Percentiles rank a stretch among this genome's conserved stretches.
These are phyloP conservation scores for Varanus komodoensis DNA, from an alignment of 2,113 vertebrate species.

Conservation along the genomic window DNA sequence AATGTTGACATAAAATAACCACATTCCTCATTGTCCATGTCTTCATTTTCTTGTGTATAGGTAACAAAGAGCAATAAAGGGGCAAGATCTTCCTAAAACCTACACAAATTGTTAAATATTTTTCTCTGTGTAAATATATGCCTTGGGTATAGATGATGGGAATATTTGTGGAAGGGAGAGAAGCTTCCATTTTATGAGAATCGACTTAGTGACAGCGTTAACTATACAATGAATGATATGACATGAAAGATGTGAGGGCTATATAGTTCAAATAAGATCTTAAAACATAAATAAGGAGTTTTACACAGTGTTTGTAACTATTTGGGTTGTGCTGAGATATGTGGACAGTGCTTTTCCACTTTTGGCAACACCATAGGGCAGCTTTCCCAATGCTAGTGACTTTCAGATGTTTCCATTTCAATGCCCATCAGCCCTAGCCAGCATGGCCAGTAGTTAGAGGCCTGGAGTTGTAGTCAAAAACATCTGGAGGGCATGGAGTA, in stretches of 20 bases:
- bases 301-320: fast-evolving
- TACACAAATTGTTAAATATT: neutral
- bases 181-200: neutral
- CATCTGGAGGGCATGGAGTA: too few relatives aligned
- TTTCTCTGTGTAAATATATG: neutral
- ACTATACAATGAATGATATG: neutral
- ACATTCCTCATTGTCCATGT: neutral
- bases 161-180: neutral
- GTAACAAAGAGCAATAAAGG: neutral
- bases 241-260: neutral
- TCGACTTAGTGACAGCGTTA: neutral
- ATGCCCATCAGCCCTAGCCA: too few relatives aligned
- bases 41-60: neutral
- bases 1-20: neutral
- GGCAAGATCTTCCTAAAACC: too few relatives aligned
- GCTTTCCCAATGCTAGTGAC: too few relatives aligned
- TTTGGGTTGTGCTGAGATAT: slow-evolving; percentile 28
- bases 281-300: slow-evolving; percentile 24
- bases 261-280: neutral
- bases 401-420: too few relatives aligned
- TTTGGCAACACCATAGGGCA: slow-evolving; percentile 20
- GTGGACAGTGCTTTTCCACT: neutral
- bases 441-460: too few relatives aligned
- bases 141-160: neutral
- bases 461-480: too few relatives aligned